Conservation (phyloP, 2,113 vertebrate genomes). For the Tenebrosternarchus preto region DNA sequence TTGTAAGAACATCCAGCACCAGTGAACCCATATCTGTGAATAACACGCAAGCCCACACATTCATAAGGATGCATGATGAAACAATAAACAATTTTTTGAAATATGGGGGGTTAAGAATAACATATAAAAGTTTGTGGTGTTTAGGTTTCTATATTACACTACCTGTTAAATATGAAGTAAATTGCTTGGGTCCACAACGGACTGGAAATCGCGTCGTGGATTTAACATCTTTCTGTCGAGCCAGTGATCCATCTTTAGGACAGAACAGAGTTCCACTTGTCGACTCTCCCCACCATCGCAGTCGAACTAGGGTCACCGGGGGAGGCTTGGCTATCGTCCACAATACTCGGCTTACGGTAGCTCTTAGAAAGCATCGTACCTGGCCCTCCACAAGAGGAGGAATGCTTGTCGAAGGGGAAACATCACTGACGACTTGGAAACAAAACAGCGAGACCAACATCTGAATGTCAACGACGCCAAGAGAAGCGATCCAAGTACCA, state of each 20-base stretch:
- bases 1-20: conserved; percentile 86
- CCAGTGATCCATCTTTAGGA: conserved; percentile 74
- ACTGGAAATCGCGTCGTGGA: conserved; percentile 83
- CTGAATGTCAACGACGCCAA: no score
- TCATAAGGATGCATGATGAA: background rate
- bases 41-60: background rate
- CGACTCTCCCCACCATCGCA: conserved; percentile 95
- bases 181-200: conserved; percentile 88
- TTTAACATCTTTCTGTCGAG: conserved; percentile 74
- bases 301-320: conserved; percentile 70
- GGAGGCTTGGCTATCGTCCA: conserved; percentile 82
- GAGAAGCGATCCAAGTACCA: no score
- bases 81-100: background rate
- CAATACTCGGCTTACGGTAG: conserved; percentile 77
- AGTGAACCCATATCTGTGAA: conserved; percentile 88
- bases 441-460: background rate
- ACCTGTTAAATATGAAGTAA: conserved; percentile 91
- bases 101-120: no score
- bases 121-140: no score
- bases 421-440: conserved; percentile 76
- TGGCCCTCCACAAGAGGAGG: conserved; percentile 92
- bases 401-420: conserved; percentile 80
- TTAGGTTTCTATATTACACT: background rate
- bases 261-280: conserved; percentile 82
- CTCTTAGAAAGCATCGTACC: conserved; percentile 84